phyloP scores from a whole-genome alignment of 2,113 vertebrate species.

The Rhinopomastus cyanomelas region DNA sequence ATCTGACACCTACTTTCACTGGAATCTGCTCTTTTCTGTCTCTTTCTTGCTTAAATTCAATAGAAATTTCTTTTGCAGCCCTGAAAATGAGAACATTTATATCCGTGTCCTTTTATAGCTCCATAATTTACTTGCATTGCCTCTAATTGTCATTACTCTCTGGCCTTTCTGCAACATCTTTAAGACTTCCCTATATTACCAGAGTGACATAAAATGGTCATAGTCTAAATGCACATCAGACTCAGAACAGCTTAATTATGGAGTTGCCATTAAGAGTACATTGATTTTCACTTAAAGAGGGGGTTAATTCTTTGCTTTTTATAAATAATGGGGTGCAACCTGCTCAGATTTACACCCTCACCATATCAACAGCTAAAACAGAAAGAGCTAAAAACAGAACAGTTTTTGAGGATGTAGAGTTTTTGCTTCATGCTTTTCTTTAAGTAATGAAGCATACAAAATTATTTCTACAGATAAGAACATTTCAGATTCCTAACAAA shows the following conservation, averaged over 20 bases:
- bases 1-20: neutral
- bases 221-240: neutral
- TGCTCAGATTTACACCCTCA: neutral
- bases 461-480: neutral
- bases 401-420: neutral
- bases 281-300: slow-evolving; percentile 30
- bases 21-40: neutral
- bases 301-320: neutral
- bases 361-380: neutral
- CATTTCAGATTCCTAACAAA: neutral
- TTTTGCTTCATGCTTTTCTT: neutral
- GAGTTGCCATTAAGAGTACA: neutral
- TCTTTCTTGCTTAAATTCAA: neutral
- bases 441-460: neutral
- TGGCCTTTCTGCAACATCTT: neutral
- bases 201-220: neutral
- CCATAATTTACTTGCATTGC: neutral
- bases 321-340: neutral
- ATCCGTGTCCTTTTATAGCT: slow-evolving; percentile 3
- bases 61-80: neutral
- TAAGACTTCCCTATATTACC: neutral
- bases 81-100: slow-evolving; percentile 3
- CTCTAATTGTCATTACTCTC: neutral
- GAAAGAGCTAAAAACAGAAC: neutral
- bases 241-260: slow-evolving; percentile 12